Base-by-base conservation (phyloP, 2,888 invertebrate genomes). In the Malthinus flaveolus region DNA sequence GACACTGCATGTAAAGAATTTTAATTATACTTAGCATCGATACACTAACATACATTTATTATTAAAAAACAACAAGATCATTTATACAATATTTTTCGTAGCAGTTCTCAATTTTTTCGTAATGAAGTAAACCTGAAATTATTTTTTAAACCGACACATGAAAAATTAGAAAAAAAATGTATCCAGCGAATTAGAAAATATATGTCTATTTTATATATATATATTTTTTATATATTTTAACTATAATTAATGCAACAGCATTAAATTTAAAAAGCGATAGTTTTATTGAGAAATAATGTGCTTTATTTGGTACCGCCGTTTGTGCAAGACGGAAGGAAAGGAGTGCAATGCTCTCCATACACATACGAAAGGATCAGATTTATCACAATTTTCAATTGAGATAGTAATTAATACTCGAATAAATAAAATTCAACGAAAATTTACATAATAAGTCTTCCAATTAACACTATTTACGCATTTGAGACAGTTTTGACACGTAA, bases 21-120 rank as follows among this genome's bases (percentile, higher is more conserved):
- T 71, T 71, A 73, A 72, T 73, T 76, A 74, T 75, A 76, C 75
- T 75, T 75, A 75, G 72, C 71, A 69, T 74, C 72, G 73, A 72
- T 76, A 76, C 75, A 75, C 72, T 75, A 75, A 76, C 73, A 74
- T 75, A 75, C 76, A 75, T 75, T 74, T 73, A 75, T n/a, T 75
- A 74, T 74, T 75, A 75, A 76, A 73, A 76, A 76, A 74, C 73
- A 76, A 74, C 74, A 75, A 75, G 75, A 73, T 74, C 71, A 72
- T 72, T 75, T 74, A 23, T 23, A 23, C 23, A 23, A 23, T 23
- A 23, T 23, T 23, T 23, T 23, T 23, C 23, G 23, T 23, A 23
- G 23, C 23, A 5, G 5, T 74, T 72, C 74, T 74, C 73, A 74
- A 73, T 68, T 73, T 68, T 39, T 69, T 64, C 62, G 71, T 64